Evolutionary conservation across 1,140 invertebrate genomes (phyloP).

Genomic region (Bombus sylvicola): DNA sequence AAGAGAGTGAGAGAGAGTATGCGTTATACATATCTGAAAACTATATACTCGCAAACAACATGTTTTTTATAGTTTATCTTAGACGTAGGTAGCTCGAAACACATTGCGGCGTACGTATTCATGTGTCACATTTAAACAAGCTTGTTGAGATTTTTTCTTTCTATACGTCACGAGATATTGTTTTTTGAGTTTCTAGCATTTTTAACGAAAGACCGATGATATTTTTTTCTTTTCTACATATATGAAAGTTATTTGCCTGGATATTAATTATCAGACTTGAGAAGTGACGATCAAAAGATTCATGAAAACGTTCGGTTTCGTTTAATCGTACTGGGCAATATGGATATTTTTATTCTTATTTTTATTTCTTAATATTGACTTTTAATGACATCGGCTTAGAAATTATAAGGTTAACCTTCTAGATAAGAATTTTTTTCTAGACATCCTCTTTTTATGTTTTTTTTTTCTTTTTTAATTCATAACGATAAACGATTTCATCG

Average conservation of each 20-base stretch:
- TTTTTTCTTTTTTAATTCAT: no score
- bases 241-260: background rate
- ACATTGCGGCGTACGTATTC: no score
- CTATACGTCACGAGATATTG: no score
- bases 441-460: background rate
- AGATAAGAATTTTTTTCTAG: background rate
- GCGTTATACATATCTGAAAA: conserved; percentile 37
- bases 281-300: background rate
- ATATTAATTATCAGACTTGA: background rate
- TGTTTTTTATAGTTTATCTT: conserved; percentile 1
- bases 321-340: background rate
- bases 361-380: background rate
- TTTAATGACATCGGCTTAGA: background rate
- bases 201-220: background rate
- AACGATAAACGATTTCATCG: no score
- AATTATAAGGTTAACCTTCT: background rate
- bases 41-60: background rate
- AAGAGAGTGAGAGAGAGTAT: background rate
- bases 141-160: background rate
- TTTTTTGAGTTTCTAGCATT: background rate
- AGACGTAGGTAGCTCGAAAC: background rate
- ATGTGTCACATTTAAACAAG: background rate
- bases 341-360: background rate
- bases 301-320: background rate
- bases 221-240: background rate